phyloP scores from a whole-genome alignment of 2,888 invertebrate species.

The Philaethria dido region DNA sequence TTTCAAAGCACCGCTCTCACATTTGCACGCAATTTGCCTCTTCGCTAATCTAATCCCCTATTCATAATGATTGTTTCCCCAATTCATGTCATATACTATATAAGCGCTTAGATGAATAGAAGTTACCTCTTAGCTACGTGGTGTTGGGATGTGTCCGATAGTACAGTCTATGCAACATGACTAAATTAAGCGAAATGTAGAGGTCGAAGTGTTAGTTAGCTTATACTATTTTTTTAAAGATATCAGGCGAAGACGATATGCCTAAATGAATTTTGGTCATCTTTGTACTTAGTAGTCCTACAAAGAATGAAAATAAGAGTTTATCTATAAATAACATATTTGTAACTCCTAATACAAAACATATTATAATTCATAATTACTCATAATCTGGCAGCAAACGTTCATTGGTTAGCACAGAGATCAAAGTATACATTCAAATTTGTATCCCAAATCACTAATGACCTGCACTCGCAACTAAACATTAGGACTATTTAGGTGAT shows the following conservation, averaged over 20 bases:
- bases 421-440: constrained; percentile 49
- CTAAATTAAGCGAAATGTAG: too few relatives aligned
- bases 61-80: constrained; percentile 36
- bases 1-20: constrained; percentile 61
- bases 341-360: neutral
- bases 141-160: neutral
- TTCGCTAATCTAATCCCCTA: constrained; percentile 52
- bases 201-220: too few relatives aligned
- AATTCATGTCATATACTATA: constrained; percentile 26
- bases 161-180: too few relatives aligned
- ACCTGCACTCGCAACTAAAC: constrained; percentile 69
- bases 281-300: too few relatives aligned
- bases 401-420: constrained; percentile 30
- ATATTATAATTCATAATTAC: constrained; percentile 19
- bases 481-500: constrained; percentile 80
- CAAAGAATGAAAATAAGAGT: too few relatives aligned
- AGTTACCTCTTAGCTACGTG: neutral
- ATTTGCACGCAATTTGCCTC: constrained; percentile 55
- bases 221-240: too few relatives aligned
- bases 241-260: too few relatives aligned
- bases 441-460: constrained; percentile 62
- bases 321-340: neutral
- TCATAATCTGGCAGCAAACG: constrained; percentile 33
- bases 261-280: too few relatives aligned
- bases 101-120: neutral